Base-by-base conservation (phyloP, 2,888 invertebrate species). In the Baccha elongata region DNA sequence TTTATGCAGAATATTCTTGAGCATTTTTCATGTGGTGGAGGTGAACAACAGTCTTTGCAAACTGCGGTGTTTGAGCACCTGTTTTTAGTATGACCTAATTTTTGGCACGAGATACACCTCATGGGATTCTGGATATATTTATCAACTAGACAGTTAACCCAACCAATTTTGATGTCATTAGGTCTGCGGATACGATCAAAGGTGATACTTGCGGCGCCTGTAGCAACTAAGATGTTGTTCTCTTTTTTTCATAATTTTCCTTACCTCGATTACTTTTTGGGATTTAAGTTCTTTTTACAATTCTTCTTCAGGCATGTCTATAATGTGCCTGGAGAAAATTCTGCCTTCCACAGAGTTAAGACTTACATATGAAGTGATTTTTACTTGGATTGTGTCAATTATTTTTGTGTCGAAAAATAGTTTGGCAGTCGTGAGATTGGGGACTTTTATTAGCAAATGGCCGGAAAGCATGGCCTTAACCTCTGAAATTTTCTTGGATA, bases 391-490 rank as follows among this genome's bases (percentile, higher is more conserved):
- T 5, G 23, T 15, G 40, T 55, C 55, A 4, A 55, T 40, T 3
- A 13, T 7, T 11, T 7, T 37, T 23, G 4, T 6, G 21, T 55
- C 40, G 5, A 40, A 1, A 13, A 55, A 55, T 40, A 40, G 37
- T 5, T 40, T 21, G 2, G 40, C 40, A 13, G 55, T 40, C 13
- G 0, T 19, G 10, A 40, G 10, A 6, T 55, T 55, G 3, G 1
- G 3, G 7, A 17, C 23, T 55, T 55, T 55, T 6, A 55, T 13
- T 37, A 55, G 6, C 0, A 55, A 10, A 3, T 52, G 32, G 1
- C 40, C 58, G 11, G 42, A 58, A 0, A 26, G 15, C 44, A 60
- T 44, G 26, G 60, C 32, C 19, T 60, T 60, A 17, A 60, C 44
- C 8, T 60, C 44, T 19, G 19, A n/a, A 32, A 60, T 29, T 6